Evolutionary conservation across 2,113 vertebrate species (phyloP).

Genomic region (Irena cyanogastra): DNA sequence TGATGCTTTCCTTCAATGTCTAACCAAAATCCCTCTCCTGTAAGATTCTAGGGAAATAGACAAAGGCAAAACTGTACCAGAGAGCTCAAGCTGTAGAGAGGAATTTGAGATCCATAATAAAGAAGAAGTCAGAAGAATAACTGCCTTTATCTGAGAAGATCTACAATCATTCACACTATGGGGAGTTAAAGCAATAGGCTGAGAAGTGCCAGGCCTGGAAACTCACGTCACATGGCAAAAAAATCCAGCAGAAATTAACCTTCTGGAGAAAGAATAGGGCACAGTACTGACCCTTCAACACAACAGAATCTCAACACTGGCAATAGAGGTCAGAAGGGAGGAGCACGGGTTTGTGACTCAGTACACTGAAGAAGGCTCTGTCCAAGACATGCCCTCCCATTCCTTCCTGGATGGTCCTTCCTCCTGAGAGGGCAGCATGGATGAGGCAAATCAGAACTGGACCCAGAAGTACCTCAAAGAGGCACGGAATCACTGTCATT

Average conservation of each 20-base stretch:
- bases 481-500: accelerated
- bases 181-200: background rate
- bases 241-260: background rate
- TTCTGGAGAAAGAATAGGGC: background rate
- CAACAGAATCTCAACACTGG: background rate
- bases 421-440: background rate
- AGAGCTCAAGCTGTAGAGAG: background rate
- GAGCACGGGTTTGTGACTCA: background rate
- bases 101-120: background rate
- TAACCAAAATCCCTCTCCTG: background rate
- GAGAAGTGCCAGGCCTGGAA: background rate
- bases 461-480: background rate
- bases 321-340: background rate
- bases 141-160: background rate
- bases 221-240: accelerated
- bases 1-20: background rate
- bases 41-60: background rate
- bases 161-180: background rate
- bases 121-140: background rate
- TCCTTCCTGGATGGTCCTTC: background rate
- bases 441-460: background rate
- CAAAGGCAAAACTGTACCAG: background rate
- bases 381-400: background rate
- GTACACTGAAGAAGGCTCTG: background rate
- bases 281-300: background rate